A percentile compares a stretch with the other conserved stretches of the same genome.
Evolutionary conservation across 2,113 vertebrate species (phyloP).

Genomic region (Tragelaphus strepsiceros): DNA sequence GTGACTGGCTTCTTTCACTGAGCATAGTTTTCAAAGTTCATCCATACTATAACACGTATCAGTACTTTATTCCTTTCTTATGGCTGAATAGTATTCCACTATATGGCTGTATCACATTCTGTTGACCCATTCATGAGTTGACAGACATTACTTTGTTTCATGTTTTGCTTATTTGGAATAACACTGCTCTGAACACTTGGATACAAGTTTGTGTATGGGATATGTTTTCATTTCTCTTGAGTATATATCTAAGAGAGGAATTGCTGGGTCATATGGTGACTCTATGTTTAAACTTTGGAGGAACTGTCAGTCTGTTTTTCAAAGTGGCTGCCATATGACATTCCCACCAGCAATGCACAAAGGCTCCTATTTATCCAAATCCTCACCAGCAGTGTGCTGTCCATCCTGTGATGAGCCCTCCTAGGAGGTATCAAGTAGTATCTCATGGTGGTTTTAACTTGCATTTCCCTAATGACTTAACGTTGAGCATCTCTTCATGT

Average conservation of each 20-base stretch:
- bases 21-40: background rate
- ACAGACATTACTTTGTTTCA: background rate
- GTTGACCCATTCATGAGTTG: background rate
- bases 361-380: too few relatives aligned
- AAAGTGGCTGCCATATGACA: background rate
- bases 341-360: background rate
- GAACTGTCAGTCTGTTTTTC: background rate
- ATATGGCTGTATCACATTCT: background rate
- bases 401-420: background rate
- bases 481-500: background rate
- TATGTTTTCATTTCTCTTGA: background rate
- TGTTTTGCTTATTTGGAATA: background rate
- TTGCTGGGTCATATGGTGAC: background rate
- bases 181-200: background rate
- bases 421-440: background rate
- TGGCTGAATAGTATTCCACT: background rate
- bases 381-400: background rate
- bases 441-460: background rate
- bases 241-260: background rate
- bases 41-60: background rate
- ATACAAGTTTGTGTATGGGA: background rate
- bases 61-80: background rate
- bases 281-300: background rate
- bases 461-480: background rate
- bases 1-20: background rate